Percentiles rank a stretch among this genome's conserved stretches.
Evolutionary conservation across 2,888 invertebrate species (phyloP).

Genomic region (Pyrgus malvae): DNA sequence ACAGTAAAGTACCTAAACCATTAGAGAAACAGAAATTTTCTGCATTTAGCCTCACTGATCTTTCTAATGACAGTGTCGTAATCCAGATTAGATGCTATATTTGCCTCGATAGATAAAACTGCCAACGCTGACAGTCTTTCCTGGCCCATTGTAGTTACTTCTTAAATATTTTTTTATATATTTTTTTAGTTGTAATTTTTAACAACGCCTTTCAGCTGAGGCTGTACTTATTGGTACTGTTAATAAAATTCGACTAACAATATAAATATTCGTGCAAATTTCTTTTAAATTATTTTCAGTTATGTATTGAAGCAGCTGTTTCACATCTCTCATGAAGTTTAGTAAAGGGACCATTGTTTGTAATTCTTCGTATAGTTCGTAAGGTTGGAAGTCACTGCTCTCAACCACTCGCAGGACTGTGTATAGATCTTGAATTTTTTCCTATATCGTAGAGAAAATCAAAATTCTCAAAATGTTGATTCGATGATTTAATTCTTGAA

Average conservation of each 20-base stretch:
- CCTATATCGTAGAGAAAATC: not conserved
- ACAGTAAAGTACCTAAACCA: too few species aligned
- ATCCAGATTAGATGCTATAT: slow-evolving; percentile 23
- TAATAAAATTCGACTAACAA: not conserved
- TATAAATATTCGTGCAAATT: not conserved
- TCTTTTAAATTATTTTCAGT: not conserved
- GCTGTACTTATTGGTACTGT: slow-evolving; percentile 21
- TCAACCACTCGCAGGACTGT: not conserved
- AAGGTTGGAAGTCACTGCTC: slow-evolving; percentile 5
- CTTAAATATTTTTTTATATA: slow-evolving; percentile 18
- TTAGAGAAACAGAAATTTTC: slow-evolving; percentile 1
- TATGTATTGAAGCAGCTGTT: not conserved
- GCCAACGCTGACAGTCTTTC: slow-evolving; percentile 24
- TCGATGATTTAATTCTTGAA: not conserved
- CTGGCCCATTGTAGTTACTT: slow-evolving; percentile 19
- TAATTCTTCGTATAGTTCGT: not conserved
- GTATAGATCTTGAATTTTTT: not conserved
- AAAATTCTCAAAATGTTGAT: not conserved
- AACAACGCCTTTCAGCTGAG: too few species aligned
- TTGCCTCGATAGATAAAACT: slow-evolving; percentile 24
- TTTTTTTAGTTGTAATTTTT: not conserved
- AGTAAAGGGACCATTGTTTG: not conserved
- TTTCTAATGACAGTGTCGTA: slow-evolving; percentile 24
- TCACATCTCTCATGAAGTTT: not conserved
- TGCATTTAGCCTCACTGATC: slow-evolving; percentile 7